These are phyloP conservation scores for Eupeodes latifasciatus DNA, from an alignment of 2,888 invertebrate genomes.

Conservation along the genomic window DNA sequence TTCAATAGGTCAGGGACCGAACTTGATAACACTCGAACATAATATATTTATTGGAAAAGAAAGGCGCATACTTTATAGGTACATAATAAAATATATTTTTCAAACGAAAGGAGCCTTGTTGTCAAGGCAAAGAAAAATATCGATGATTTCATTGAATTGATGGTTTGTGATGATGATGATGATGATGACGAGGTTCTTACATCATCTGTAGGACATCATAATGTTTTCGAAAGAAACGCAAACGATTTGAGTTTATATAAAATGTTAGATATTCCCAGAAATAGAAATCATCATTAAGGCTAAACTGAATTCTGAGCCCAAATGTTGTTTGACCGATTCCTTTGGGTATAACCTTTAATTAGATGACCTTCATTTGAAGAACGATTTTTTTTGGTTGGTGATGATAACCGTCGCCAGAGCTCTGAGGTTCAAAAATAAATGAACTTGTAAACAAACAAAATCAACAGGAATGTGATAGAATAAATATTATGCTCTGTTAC, in stretches of 20 bases:
- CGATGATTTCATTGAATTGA: slow-evolving; percentile 29
- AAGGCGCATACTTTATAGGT: background rate
- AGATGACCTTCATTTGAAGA: slow-evolving; percentile 23
- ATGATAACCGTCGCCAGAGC: no score
- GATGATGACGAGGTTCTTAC: slow-evolving; percentile 6
- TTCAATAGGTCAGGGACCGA: slow-evolving; percentile 57
- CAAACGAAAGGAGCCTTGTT: slow-evolving; percentile 19
- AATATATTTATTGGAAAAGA: background rate
- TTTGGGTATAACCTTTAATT: slow-evolving; percentile 5
- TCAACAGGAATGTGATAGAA: slow-evolving; percentile 18
- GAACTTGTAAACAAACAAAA: slow-evolving; percentile 10
- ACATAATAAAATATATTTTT: background rate
- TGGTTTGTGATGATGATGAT: background rate
- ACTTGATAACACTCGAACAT: background rate
- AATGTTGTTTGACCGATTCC: slow-evolving; percentile 21
- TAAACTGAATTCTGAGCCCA: background rate
- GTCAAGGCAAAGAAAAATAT: slow-evolving; percentile 20
- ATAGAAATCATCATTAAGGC: slow-evolving; percentile 3
- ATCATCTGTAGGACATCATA: slow-evolving; percentile 29
- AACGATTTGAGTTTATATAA: background rate
- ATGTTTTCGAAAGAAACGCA: background rate
- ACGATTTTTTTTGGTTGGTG: background rate
- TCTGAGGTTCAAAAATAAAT: background rate
- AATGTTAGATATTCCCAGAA: slow-evolving; percentile 11
- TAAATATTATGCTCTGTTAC: slow-evolving; percentile 5